Percentiles rank a stretch among this genome's conserved stretches.
These are phyloP conservation scores for Herminia tarsipennalis DNA, from an alignment of 2,888 invertebrate species.

Conservation along the genomic window DNA sequence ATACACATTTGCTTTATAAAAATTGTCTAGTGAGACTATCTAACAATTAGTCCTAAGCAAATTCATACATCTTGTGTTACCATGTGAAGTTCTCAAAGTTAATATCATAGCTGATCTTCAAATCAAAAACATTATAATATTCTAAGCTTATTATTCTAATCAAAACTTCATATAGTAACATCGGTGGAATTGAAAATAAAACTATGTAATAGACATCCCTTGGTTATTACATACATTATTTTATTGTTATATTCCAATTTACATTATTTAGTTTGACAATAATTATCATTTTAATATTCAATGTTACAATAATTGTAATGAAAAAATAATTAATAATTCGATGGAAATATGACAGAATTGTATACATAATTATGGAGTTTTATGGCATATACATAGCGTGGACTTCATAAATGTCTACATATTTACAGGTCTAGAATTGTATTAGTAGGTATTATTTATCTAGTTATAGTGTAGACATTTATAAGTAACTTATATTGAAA, in stretches of 20 bases:
- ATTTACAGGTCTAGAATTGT: not conserved
- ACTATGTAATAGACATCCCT: conserved; percentile 38
- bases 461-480: conserved; percentile 33
- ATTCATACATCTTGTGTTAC: conserved; percentile 47
- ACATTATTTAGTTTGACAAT: conserved; percentile 21
- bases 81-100: conserved; percentile 41
- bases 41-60: conserved; percentile 70
- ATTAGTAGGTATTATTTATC: not conserved
- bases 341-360: conserved; percentile 6
- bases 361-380: conserved; percentile 14
- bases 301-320: conserved; percentile 9
- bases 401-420: conserved; percentile 39
- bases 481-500: conserved; percentile 24
- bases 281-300: conserved; percentile 24
- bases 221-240: conserved; percentile 39
- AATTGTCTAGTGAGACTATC: conserved; percentile 76
- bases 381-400: conserved; percentile 24
- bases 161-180: conserved; percentile 36
- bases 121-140: no score
- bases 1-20: conserved; percentile 75
- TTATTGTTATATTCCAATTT: conserved; percentile 25
- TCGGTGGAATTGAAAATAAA: conserved; percentile 46
- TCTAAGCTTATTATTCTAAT: conserved; percentile 2
- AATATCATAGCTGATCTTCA: conserved; percentile 2
- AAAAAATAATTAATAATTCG: conserved; percentile 14